phyloP scores from a whole-genome alignment of 2,113 vertebrate genomes.

The Orientallactaga bullata region DNA sequence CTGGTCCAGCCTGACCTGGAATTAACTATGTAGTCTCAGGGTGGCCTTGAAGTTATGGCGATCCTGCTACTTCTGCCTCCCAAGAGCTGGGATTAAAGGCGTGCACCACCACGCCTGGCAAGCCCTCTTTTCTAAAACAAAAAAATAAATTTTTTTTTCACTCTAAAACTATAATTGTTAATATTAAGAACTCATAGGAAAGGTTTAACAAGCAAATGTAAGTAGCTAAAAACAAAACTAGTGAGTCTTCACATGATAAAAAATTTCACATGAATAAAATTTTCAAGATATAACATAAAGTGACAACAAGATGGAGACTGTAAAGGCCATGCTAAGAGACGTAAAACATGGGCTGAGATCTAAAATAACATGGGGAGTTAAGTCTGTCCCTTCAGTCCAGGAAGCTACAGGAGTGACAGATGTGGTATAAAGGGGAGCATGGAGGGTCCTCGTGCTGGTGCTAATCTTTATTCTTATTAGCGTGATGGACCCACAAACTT shows the following conservation, averaged over 20 bases:
- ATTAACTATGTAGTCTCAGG: too few species aligned
- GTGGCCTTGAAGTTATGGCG: too few species aligned
- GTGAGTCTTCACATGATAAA: neutral
- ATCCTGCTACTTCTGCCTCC: too few species aligned
- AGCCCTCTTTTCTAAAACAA: constrained; percentile 14
- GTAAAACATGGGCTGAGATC: neutral
- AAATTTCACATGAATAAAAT: neutral
- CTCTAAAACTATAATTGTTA: constrained; percentile 11
- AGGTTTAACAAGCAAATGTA: constrained; percentile 3
- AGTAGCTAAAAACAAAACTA: constrained; percentile 58
- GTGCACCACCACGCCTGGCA: too few species aligned
- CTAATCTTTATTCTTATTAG: neutral
- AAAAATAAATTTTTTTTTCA: constrained; percentile 14
- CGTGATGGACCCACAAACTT: neutral
- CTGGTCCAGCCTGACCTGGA: too few species aligned
- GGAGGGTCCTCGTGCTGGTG: neutral
- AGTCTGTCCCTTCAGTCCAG: neutral
- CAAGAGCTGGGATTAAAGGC: too few species aligned
- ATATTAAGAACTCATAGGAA: constrained; percentile 17
- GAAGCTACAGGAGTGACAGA: neutral
- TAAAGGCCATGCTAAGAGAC: neutral
- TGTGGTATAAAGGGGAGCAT: neutral
- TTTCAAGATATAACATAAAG: constrained; percentile 4
- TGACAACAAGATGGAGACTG: neutral
- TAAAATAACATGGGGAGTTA: neutral